Percentiles rank a stretch among this genome's conserved stretches.
Conservation (phyloP, 2,113 vertebrate genomes). For the Glareola pratincola region DNA sequence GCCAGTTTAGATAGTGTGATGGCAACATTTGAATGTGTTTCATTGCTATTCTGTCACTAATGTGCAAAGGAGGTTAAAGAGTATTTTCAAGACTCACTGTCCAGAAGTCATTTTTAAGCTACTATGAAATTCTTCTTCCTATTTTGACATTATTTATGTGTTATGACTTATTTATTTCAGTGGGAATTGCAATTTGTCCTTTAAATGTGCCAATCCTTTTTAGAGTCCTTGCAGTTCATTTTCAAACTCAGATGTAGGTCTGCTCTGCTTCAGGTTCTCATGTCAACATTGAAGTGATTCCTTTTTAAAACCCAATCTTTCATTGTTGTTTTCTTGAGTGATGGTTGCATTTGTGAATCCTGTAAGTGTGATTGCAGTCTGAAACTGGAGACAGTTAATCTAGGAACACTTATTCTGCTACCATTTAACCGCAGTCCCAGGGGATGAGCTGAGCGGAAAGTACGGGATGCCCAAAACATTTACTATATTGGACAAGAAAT, state of each 20-base stretch:
- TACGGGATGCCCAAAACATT: conserved; percentile 27
- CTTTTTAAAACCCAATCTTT: neutral
- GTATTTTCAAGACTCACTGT: neutral
- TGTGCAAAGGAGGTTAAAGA: neutral
- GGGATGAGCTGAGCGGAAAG: neutral
- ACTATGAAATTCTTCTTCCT: neutral
- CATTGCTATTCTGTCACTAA: neutral
- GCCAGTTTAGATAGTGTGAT: neutral
- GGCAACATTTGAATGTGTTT: neutral
- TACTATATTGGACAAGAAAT: neutral
- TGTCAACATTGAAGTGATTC: neutral
- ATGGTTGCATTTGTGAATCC: neutral
- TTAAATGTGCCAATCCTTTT: neutral
- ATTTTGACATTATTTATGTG: neutral
- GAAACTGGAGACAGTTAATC: conserved; percentile 6
- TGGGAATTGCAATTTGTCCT: neutral
- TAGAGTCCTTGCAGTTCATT: neutral
- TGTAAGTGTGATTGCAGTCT: neutral
- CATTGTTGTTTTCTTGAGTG: neutral
- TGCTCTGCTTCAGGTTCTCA: neutral
- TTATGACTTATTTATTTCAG: conserved; percentile 20
- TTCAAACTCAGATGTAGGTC: neutral
- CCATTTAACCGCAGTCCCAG: neutral
- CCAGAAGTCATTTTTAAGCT: neutral
- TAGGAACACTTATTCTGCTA: neutral